A percentile compares a stretch with the other conserved stretches of the same genome.
phyloP scores from a whole-genome alignment of 1,140 invertebrate species.

The Psix sp. region DNA sequence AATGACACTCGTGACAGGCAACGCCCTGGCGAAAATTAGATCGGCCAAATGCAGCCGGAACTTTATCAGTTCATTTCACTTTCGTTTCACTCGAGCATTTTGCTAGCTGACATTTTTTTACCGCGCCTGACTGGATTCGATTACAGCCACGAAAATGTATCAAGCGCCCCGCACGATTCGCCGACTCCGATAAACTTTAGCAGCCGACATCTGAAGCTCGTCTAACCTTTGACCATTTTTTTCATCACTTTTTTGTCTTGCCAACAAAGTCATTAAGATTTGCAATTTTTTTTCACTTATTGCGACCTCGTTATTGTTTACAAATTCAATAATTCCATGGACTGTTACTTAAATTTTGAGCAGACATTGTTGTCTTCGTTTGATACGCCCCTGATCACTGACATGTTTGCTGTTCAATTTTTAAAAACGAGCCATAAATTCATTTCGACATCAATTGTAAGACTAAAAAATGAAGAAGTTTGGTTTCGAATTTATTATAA shows the following conservation, averaged over 20 bases:
- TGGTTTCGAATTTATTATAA: too few species aligned
- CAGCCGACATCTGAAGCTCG: constrained; percentile 43
- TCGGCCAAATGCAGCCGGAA: constrained; percentile 26
- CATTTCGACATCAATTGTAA: too few species aligned
- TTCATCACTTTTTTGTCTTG: not conserved
- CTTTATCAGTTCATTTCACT: constrained; percentile 65
- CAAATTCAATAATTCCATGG: not conserved
- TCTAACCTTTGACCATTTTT: constrained; percentile 3
- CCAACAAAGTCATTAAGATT: not conserved
- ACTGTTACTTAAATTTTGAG: too few species aligned
- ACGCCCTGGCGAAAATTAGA: constrained; percentile 65
- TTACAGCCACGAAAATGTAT: constrained; percentile 25
- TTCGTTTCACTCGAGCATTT: constrained; percentile 61
- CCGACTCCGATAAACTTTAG: constrained; percentile 32
- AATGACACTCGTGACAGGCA: constrained; percentile 51
- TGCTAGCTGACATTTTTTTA: constrained; percentile 13
- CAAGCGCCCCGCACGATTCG: not conserved
- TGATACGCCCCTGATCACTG: not conserved
- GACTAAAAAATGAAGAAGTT: too few species aligned
- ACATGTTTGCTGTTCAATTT: not conserved
- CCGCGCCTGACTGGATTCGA: constrained; percentile 25
- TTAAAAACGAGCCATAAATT: not conserved
- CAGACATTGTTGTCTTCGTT: not conserved
- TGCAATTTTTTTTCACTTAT: not conserved
- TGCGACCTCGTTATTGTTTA: not conserved